A percentile compares a stretch with the other conserved stretches of the same genome.
phyloP scores from a whole-genome alignment of 2,797 vertebrate genomes.

The Microctenopoma stevenorrisi region DNA sequence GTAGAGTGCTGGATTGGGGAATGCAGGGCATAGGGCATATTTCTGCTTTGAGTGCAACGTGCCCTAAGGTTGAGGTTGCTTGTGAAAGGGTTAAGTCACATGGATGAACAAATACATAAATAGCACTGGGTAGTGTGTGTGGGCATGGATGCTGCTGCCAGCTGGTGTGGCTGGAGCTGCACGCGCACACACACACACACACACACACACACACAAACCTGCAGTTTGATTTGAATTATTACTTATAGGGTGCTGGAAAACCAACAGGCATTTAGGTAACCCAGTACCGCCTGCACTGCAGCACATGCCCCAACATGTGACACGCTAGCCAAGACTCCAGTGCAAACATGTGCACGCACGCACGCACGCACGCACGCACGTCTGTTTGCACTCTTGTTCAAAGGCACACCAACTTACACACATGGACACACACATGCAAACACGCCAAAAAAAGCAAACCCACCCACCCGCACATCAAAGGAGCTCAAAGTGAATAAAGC shows the following conservation, averaged over 20 bases:
- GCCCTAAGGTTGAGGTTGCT: conserved; percentile 58
- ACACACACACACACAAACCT: conserved; percentile 35
- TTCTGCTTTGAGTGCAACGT: conserved; percentile 54
- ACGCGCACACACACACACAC: conserved; percentile 36
- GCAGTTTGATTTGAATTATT: conserved; percentile 52
- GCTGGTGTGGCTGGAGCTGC: conserved; percentile 37
- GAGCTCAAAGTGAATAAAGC: conserved; percentile 36
- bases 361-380: not conserved
- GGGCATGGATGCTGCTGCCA: conserved; percentile 46
- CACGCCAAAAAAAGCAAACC: conserved; percentile 40
- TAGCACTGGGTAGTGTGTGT: conserved; percentile 47
- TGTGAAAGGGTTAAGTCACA: conserved; percentile 72
- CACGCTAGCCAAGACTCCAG: conserved; percentile 12
- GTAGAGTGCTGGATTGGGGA: conserved; percentile 26
- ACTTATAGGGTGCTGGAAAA: conserved; percentile 61
- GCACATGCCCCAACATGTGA: conserved; percentile 69
- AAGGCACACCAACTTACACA: conserved; percentile 13
- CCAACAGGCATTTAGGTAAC: conserved; percentile 51
- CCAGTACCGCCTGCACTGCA: conserved; percentile 40
- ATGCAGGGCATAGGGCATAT: conserved; percentile 48
- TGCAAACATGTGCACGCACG: conserved; percentile 13
- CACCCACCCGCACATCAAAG: conserved; percentile 51
- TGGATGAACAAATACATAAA: conserved; percentile 69
- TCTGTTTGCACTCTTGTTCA: conserved; percentile 9
- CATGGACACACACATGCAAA: conserved; percentile 31